phyloP scores from a whole-genome alignment of 92 coral and sea anemone genomes.

The Nematostella vectensis region DNA sequence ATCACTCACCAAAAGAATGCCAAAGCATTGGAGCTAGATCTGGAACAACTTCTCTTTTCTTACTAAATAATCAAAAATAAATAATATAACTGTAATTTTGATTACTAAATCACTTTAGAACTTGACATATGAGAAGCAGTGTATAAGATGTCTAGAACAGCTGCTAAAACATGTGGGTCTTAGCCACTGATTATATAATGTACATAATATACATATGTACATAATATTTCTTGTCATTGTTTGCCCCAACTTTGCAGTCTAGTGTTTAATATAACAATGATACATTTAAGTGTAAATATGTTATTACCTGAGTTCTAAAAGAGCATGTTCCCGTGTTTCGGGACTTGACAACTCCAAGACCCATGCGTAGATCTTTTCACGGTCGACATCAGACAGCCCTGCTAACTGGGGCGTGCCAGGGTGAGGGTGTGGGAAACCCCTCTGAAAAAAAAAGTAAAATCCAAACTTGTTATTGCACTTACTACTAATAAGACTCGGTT shows the following conservation, averaged over 20 bases:
- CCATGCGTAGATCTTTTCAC: constrained; percentile 96
- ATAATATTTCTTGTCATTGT: too few species aligned
- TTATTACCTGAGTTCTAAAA: constrained; percentile 87
- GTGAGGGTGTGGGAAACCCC: constrained; percentile 76
- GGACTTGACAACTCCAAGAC: constrained; percentile 88
- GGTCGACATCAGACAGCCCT: constrained; percentile 82
- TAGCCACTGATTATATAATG: too few species aligned
- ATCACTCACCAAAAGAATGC: constrained; percentile 94
- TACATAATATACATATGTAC: too few species aligned
- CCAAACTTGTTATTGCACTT: background rate
- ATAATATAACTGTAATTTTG: too few species aligned
- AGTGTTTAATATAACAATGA: too few species aligned
- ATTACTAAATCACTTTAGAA: too few species aligned
- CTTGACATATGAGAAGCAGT: too few species aligned
- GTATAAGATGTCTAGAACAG: too few species aligned
- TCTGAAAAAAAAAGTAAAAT: constrained; percentile 19
- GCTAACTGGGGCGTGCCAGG: constrained; percentile 77
- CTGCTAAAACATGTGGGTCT: too few species aligned
- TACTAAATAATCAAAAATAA: constrained; percentile 40
- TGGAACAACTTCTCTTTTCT: constrained; percentile 96
- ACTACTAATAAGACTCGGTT: background rate
- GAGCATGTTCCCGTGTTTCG: constrained; percentile 97
- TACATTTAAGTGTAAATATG: too few species aligned
- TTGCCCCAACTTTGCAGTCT: too few species aligned
- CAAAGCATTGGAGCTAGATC: constrained; percentile 98